A percentile compares a stretch with the other conserved stretches of the same genome.
Evolutionary conservation across 2,113 vertebrate species (phyloP).

Genomic region (Aix galericulata): DNA sequence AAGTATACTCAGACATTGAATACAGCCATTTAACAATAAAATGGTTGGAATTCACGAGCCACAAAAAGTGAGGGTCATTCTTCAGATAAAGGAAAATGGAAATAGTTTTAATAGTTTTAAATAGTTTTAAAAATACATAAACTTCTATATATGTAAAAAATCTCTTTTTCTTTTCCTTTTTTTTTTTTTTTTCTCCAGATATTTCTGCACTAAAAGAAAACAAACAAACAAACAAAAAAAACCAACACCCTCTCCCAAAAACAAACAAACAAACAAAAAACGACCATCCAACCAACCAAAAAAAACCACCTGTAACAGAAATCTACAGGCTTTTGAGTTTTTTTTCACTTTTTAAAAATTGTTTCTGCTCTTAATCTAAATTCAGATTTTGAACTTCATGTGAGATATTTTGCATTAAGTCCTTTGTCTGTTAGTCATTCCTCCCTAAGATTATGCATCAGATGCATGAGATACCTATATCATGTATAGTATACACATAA

Average conservation of each 20-base stretch:
- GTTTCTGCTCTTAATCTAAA: not conserved
- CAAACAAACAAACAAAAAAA: too few relatives aligned
- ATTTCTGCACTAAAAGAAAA: not conserved
- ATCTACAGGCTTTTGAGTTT: not conserved
- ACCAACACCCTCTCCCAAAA: too few relatives aligned
- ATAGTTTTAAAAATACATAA: not conserved
- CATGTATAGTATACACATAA: not conserved
- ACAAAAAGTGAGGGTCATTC: not conserved
- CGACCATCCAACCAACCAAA: too few relatives aligned
- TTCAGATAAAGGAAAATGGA: not conserved
- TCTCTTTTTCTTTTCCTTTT: not conserved
- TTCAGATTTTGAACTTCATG: not conserved
- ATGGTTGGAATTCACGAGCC: not conserved
- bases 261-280: too few relatives aligned
- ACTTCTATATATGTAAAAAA: not conserved
- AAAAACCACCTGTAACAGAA: too few relatives aligned
- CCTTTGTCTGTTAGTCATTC: not conserved
- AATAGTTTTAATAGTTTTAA: not conserved
- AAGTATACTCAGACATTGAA: not conserved
- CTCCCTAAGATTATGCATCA: not conserved
- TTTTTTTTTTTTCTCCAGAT: not conserved
- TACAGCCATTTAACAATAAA: not conserved
- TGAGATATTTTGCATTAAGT: not conserved
- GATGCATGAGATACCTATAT: not conserved
- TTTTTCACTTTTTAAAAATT: not conserved